Conservation (phyloP, 2,797 vertebrate species). For the Falco columbarius region DNA sequence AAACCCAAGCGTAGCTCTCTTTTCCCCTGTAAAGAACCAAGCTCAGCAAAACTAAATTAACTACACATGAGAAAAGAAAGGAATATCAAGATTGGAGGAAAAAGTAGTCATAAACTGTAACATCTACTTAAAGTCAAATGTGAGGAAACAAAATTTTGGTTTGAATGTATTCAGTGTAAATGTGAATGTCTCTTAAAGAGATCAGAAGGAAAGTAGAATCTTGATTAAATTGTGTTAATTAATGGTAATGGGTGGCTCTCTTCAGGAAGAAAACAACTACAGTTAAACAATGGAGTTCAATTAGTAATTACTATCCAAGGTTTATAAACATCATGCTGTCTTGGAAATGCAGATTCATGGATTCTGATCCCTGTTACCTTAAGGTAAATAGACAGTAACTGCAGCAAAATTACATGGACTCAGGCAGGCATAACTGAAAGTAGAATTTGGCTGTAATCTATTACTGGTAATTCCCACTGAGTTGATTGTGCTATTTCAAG, state of each 20-base stretch:
- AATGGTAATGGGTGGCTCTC: neutral
- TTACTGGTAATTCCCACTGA: conserved; percentile 26
- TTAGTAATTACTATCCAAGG: neutral
- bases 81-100: neutral
- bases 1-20: neutral
- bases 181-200: neutral
- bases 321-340: neutral
- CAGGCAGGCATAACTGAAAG: neutral
- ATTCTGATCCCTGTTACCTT: neutral
- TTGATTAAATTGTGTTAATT: conserved; percentile 4
- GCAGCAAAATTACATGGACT: neutral
- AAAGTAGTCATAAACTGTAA: neutral
- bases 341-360: conserved; percentile 5
- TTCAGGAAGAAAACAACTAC: conserved; percentile 5
- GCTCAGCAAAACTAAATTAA: neutral
- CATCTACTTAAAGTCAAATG: neutral
- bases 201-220: neutral
- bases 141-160: neutral
- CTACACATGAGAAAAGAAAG: neutral
- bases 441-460: neutral
- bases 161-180: neutral
- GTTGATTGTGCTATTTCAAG: conserved; percentile 34
- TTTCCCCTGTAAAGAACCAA: neutral
- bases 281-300: neutral
- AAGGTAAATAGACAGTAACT: conserved; percentile 7